A percentile compares a stretch with the other conserved stretches of the same genome.
These are phyloP conservation scores for Diorhabda elongata DNA, from an alignment of 1,140 invertebrate genomes.

Conservation along the genomic window DNA sequence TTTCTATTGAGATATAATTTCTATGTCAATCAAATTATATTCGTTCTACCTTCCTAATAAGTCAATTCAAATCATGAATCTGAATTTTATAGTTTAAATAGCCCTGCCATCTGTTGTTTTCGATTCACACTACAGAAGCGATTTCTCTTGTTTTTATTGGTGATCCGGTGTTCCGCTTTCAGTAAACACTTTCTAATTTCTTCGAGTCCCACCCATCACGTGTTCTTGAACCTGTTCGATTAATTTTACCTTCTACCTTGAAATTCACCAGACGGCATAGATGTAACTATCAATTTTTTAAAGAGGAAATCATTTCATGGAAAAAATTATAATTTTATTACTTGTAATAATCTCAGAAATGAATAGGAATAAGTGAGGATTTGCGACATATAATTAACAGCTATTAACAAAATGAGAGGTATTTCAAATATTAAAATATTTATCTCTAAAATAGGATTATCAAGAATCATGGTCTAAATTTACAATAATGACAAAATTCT, in stretches of 20 bases:
- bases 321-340: too few relatives aligned
- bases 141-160: conserved; percentile 1
- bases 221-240: background rate
- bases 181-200: conserved; percentile 2
- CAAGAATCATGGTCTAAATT: too few relatives aligned
- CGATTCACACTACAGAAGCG: background rate
- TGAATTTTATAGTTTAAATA: background rate
- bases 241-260: conserved; percentile 2
- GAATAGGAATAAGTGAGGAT: too few relatives aligned
- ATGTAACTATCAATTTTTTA: background rate
- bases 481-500: too few relatives aligned
- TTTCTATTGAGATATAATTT: too few relatives aligned
- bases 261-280: background rate
- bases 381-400: too few relatives aligned
- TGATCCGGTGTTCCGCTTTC: background rate
- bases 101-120: background rate
- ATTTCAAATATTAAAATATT: too few relatives aligned
- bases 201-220: background rate
- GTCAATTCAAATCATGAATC: background rate
- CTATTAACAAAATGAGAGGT: too few relatives aligned
- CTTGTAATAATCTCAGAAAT: too few relatives aligned
- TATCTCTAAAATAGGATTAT: too few relatives aligned
- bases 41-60: background rate
- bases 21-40: too few relatives aligned
- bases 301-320: too few relatives aligned